Evolutionary conservation across 2,888 invertebrate genomes (phyloP), one percentile per base, ranked within the genome.

Genomic region (Acanthosepion lycidas): DNA sequence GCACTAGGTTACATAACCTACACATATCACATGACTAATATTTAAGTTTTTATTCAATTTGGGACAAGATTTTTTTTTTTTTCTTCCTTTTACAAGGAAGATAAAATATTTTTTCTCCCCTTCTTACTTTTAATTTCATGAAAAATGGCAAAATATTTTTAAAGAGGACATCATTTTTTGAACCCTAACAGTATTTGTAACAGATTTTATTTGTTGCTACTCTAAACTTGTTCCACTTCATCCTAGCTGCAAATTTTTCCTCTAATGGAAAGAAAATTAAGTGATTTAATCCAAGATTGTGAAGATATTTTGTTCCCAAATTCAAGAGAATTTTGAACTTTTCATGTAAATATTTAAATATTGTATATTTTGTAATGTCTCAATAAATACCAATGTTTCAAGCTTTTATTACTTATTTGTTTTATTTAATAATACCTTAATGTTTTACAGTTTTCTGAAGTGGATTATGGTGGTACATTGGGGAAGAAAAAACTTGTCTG

Each of bases 311-410:
- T 78, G 15, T 78, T 33, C n/a, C 15, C 33, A 78, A 78, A n/a
- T 33, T 78, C 6, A 78, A 33, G 33, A 78, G n/a, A 33, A n/a
- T 59, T 78, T 78, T n/a, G 15, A 12, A 78, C 9, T 15, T 78
- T 78, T 78, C 33, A 78, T 78, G 78, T 78, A 78, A 78, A 78
- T 78, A 78, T n/a, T 78, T 78, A 78, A 78, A 78, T 78, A 78
- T n/a, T 78, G 78, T 78, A 78, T 33, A 78, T 42, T 78, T 59
- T 59, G 59, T 59, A 26, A 59, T 59, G 59, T 78, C n/a, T 78
- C 78, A 78, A 78, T 78, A 78, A 78, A 78, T 78, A 23, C 6
- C 23, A 59, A 78, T 78, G 33, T n/a, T 78, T n/a, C 78, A 78
- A 78, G n/a, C 78, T 78, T 78, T 78, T 78, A 33, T 33, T 51